Base-by-base conservation (phyloP, 2,888 invertebrate species). In the Eudemis profundana region DNA sequence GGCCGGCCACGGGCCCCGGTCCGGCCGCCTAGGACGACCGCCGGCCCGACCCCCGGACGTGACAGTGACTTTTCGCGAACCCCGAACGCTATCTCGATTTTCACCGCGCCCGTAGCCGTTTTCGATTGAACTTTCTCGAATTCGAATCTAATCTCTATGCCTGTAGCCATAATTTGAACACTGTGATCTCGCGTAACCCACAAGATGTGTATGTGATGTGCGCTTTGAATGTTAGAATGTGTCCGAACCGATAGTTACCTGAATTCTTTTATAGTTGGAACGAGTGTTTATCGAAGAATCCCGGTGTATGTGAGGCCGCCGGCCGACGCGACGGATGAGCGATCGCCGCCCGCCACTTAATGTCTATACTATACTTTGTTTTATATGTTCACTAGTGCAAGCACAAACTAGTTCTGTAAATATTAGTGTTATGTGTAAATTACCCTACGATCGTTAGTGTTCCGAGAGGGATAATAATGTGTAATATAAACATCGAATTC, bases 351-450 rank as follows among this genome's bases (percentile, higher is more conserved):
- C 38, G 44, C 61, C 33, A 44, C 61, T 36, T 44, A n/a, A 49
- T 65, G 57, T 68, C 63, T 68, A 59, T 65, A 40, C 46, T 71
- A 69, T 71, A 71, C 71, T 74, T 72, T 76, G 75, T 77, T 79
- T 78, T 80, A 78, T 82, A 79, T 79, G 79, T 84, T 78, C 75
- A 83, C 81, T 85, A 86, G 86, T 86, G 84, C 79, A 85, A 86
- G 90, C 90, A 91, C 91, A 90, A 89, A 91, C 86, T 89, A 87
- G 85, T 79, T 83, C 49, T 92, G 91, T 91, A 91, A 74, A 92
- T 92, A 91, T 85, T 90, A 91, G 90, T 83, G 82, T 87, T 86
- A 90, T 81, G 78, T 91, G 90, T 91, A 90, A 85, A 90, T 87
- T 89, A 84, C 77, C 80, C 78, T 83, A 80, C 74, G 71, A 75